Base-by-base conservation (phyloP, 2,888 invertebrate genomes). In the Graphium colonna region DNA sequence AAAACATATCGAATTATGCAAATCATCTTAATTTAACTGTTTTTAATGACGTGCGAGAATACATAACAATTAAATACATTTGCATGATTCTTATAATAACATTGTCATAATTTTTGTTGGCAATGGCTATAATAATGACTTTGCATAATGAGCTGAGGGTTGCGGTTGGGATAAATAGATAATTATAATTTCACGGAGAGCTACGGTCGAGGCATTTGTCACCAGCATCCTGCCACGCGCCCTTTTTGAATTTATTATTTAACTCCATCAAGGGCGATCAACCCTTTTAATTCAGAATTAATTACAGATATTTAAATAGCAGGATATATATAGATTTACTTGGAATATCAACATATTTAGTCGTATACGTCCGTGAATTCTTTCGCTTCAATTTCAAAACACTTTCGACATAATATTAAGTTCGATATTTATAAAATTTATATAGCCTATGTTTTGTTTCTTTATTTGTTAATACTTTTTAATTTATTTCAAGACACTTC, bases 221-320 rank as follows among this genome's bases (percentile, higher is more conserved):
- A 82, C 81, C 88, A 88, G 88, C 88, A 87, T 88, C 89, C 88
- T 82, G 87, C 71, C 83, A 87, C 88, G 87, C 83, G 86, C 75
- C 69, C 72, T 64, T 68, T 55, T 62, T 67, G 73, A 80, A 85
- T 86, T 85, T 85, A 88, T 87, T 87, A 81, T 82, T 77, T 77
- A 73, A 77, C 78, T 75, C 79, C 78, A 79, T 81, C 76, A 74
- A 66, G 82, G 82, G 80, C 75, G 68, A 62, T 62, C 57, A 63
- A 71, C 79, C 82, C 82, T 85, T 76, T 76, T 82, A 77, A 33
- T 79, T 82, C 75, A 74, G 57, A 70, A 77, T 75, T 79, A 79
- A 76, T 69, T 67, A 58, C 53, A 64, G 64, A 76, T 71, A 77
- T 75, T 79, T 80, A 81, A 79, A 77, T 75, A 73, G 78, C 73